Base-by-base conservation (phyloP, 2,113 vertebrate species). In the Toxotes jaculatrix region DNA sequence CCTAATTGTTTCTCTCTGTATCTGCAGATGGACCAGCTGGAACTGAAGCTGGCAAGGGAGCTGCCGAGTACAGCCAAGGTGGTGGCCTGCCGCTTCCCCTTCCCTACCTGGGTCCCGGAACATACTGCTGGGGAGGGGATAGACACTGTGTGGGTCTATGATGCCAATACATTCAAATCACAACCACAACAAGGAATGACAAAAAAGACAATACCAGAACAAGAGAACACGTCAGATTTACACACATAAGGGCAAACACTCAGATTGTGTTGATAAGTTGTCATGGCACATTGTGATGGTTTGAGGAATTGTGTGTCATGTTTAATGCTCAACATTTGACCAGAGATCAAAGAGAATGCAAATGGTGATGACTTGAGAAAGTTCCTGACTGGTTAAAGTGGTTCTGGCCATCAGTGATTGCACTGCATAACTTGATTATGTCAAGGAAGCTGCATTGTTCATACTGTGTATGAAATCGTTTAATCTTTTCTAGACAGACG, bases 71-170 rank as follows among this genome's bases (percentile, higher is more conserved):
- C 92, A 47, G 94, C 97, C 19, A 93, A 95, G 86, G 96, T 99
- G 80, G 95, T 99, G 32, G 97, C 98, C 10, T 99, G 98, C 73
- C 96, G 98, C 60, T 99, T 99, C 80, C 98, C 98, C 64, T 99
- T 99, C 79, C 98, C 98, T 0, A 93, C 91, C 53, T 99, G 98
- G 98, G 93, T 94, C 27, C 96, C 98, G 7, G 94, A 96, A 87
- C 87, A 85, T 5, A 93, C 93, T 3, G 61, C 86, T 0, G 98
- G 98, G 61, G 96, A 98, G 72, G 98, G 98, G 74, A 94, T 95
- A 36, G 97, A 99, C 82, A 96, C 97, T 0, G 97, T 97, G 7
- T 99, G 98, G 98, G 94, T 93, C 7, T 99, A 99, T 0, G 93
- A 98, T 21, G 82, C 93, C 27, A 91, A 93, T 68, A 85, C 82